Evolutionary conservation across 2,797 vertebrate species (phyloP).

Genomic region (Crocidura indochinensis): DNA sequence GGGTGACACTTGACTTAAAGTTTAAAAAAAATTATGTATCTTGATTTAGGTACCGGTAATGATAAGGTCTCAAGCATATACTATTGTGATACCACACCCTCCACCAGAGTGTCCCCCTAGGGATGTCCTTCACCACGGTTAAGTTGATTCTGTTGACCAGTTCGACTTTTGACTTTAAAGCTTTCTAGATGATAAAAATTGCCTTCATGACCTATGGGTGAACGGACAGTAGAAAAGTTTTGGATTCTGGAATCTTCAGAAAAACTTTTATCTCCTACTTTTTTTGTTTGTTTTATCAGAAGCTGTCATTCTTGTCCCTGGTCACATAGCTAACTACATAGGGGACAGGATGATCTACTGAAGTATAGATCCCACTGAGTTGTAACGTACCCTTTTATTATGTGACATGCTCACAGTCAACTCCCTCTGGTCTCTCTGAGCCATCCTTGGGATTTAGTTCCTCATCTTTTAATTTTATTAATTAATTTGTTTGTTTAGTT

Average conservation of each 20-base stretch:
- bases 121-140: too few relatives aligned
- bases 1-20: constrained; percentile 28
- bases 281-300: constrained; percentile 60
- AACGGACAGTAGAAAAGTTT: constrained; percentile 61
- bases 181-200: constrained; percentile 56
- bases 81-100: too few relatives aligned
- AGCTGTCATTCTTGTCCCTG: constrained; percentile 62
- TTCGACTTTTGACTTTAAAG: constrained; percentile 50
- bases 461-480: constrained; percentile 82
- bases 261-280: constrained; percentile 42
- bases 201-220: constrained; percentile 58
- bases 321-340: not conserved
- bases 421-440: constrained; percentile 75
- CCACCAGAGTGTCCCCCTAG: too few relatives aligned
- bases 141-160: too few relatives aligned
- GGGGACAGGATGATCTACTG: not conserved
- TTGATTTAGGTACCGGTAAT: too few relatives aligned
- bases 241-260: constrained; percentile 58
- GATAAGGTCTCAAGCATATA: too few relatives aligned
- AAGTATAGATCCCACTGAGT: constrained; percentile 55
- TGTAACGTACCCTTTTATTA: constrained; percentile 81
- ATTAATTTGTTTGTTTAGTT: too few relatives aligned
- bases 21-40: too few relatives aligned
- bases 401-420: constrained; percentile 56
- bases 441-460: constrained; percentile 88